phyloP scores from a whole-genome alignment of 92 coral and sea anemone genomes.

The Bergia sp. region DNA sequence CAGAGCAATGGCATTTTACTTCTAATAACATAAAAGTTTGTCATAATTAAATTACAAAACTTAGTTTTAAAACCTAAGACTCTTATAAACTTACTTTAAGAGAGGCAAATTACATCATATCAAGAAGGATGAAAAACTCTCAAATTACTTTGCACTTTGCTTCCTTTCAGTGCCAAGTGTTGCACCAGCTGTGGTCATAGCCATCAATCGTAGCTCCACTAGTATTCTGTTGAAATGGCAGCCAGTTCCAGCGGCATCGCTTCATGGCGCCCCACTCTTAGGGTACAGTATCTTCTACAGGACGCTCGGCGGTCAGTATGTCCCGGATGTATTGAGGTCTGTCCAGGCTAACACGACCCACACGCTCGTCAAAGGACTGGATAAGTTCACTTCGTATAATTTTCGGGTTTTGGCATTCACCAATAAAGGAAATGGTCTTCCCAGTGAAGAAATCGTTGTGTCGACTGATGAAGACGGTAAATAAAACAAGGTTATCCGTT shows the following conservation, averaged over 20 bases:
- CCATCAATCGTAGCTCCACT: conserved; percentile 56
- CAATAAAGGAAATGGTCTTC: conserved; percentile 26
- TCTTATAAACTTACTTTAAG: too few species aligned
- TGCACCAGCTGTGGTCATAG: conserved; percentile 36
- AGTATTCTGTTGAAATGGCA: conserved; percentile 53
- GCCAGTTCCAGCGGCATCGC: conserved; percentile 7
- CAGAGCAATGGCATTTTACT: too few species aligned
- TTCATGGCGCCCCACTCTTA: conserved; percentile 30
- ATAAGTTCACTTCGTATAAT: conserved; percentile 46
- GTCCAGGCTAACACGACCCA: conserved; percentile 18
- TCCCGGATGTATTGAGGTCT: conserved; percentile 24
- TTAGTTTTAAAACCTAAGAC: too few species aligned
- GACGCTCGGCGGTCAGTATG: conserved; percentile 1
- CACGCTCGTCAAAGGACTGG: conserved; percentile 28
- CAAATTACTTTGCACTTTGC: neutral
- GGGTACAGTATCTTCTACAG: conserved; percentile 54
- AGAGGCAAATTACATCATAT: too few species aligned
- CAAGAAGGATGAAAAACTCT: too few species aligned
- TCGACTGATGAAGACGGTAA: conserved; percentile 44
- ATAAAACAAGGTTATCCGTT: neutral
- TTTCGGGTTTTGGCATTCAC: conserved; percentile 40
- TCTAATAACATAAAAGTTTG: too few species aligned
- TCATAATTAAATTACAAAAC: too few species aligned
- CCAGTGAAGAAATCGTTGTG: conserved; percentile 5
- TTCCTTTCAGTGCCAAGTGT: conserved; percentile 38